Percentiles rank a stretch among this genome's conserved stretches.
Conservation (phyloP, 1,140 invertebrate species). For the Pseudoatta argentina region DNA sequence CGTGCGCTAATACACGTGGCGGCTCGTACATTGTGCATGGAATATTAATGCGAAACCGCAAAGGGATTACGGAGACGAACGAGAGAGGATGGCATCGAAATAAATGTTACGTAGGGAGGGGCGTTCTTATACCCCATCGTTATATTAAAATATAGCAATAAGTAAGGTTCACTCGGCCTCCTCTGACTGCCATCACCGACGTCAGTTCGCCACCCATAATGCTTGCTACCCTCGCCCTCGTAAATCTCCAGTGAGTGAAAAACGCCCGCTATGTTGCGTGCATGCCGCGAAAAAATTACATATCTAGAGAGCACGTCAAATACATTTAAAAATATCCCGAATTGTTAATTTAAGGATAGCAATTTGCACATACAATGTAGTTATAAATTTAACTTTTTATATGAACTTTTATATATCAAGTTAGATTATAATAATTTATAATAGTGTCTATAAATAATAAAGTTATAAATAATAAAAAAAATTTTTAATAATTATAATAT, state of each 20-base stretch:
- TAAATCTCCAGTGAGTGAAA: conserved; percentile 61
- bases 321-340: conserved; percentile 14
- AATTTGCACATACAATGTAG: background rate
- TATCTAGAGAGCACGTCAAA: background rate
- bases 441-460: background rate
- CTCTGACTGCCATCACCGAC: conserved; percentile 60
- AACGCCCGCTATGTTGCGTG: conserved; percentile 39
- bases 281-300: conserved; percentile 36
- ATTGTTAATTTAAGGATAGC: background rate
- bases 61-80: conserved; percentile 43
- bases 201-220: conserved; percentile 61
- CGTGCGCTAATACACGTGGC: conserved; percentile 25
- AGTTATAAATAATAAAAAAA: background rate
- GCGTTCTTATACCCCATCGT: conserved; percentile 81
- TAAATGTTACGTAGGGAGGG: conserved; percentile 77
- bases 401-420: background rate
- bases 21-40: conserved; percentile 51
- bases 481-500: background rate
- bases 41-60: conserved; percentile 74
- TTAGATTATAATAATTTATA: background rate
- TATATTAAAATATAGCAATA: conserved; percentile 84
- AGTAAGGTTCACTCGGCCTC: conserved; percentile 78
- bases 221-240: conserved; percentile 64
- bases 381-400: background rate
- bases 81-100: conserved; percentile 73